phyloP scores from a whole-genome alignment of 2,113 vertebrate genomes.

The Todiramphus chloris region DNA sequence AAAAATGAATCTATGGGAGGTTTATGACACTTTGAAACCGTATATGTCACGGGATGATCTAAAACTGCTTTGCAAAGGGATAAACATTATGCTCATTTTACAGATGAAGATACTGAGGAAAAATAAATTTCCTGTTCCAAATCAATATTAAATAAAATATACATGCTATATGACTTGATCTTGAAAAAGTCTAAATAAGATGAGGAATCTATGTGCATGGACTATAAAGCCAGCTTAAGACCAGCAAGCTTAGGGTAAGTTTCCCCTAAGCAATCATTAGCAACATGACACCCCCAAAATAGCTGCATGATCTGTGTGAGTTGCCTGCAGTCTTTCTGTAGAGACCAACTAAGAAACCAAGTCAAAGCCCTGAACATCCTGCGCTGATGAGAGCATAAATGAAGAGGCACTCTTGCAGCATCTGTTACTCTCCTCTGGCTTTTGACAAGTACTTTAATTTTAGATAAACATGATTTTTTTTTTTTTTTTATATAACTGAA shows the following conservation, averaged over 20 bases:
- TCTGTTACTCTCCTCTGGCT: background rate
- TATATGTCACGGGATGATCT: constrained; percentile 32
- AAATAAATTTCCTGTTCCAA: background rate
- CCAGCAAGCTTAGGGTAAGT: background rate
- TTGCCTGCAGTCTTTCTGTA: background rate
- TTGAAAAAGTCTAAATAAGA: background rate
- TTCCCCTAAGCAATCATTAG: background rate
- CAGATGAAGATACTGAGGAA: background rate
- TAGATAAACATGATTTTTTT: background rate
- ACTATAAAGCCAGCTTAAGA: background rate
- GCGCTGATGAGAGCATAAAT: background rate
- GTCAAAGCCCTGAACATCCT: background rate
- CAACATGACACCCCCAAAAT: background rate
- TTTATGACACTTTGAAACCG: constrained; percentile 33
- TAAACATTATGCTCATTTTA: constrained; percentile 45
- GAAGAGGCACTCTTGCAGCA: background rate
- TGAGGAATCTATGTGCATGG: background rate
- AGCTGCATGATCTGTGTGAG: rapidly evolving
- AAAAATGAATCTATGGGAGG: constrained; percentile 32
- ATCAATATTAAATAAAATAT: constrained; percentile 17
- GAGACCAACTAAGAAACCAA: background rate
- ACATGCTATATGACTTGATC: background rate
- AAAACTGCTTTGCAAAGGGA: constrained; percentile 26
- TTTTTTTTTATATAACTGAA: background rate
- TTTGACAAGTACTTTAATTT: background rate